A percentile compares a stretch with the other conserved stretches of the same genome.
Conservation (phyloP, 2,888 invertebrate species). For the Spodoptera picta region DNA sequence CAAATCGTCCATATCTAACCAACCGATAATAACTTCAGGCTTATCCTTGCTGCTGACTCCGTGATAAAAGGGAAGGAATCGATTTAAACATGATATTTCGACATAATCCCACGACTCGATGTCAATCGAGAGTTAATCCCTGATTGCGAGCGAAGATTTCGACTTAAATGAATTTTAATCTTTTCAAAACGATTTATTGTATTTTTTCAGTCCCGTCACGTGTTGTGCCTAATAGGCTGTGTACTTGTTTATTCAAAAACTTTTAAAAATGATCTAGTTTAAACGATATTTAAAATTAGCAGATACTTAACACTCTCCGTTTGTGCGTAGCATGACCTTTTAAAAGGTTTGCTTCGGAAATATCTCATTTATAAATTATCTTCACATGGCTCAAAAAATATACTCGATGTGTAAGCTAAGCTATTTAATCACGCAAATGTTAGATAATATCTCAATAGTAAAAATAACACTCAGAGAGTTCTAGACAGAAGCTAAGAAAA, state of each 20-base stretch:
- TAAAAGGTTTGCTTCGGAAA: slow-evolving; percentile 3
- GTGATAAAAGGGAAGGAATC: slow-evolving; percentile 16
- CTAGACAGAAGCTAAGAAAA: too few relatives aligned
- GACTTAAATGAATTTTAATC: slow-evolving; percentile 24
- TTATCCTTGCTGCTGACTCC: slow-evolving; percentile 18
- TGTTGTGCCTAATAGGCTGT: background rate
- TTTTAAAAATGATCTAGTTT: too few relatives aligned
- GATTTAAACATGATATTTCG: slow-evolving; percentile 29
- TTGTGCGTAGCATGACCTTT: slow-evolving; percentile 5
- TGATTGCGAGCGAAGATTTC: slow-evolving; percentile 2
- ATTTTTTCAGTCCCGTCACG: slow-evolving; percentile 14
- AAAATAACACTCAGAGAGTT: too few relatives aligned
- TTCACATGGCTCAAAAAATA: too few relatives aligned
- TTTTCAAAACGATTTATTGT: slow-evolving; percentile 18
- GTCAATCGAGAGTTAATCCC: slow-evolving; percentile 44
- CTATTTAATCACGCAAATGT: too few relatives aligned
- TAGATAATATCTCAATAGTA: too few relatives aligned
- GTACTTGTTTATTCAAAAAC: too few relatives aligned
- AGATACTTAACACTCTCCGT: too few relatives aligned
- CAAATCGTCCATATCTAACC: background rate
- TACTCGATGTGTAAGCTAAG: too few relatives aligned
- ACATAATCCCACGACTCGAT: slow-evolving; percentile 32
- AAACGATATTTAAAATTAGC: too few relatives aligned
- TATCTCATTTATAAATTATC: background rate
- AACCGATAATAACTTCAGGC: slow-evolving; percentile 9